Conservation (phyloP, 1,140 invertebrate genomes). For the Drosophila sechellia region DNA sequence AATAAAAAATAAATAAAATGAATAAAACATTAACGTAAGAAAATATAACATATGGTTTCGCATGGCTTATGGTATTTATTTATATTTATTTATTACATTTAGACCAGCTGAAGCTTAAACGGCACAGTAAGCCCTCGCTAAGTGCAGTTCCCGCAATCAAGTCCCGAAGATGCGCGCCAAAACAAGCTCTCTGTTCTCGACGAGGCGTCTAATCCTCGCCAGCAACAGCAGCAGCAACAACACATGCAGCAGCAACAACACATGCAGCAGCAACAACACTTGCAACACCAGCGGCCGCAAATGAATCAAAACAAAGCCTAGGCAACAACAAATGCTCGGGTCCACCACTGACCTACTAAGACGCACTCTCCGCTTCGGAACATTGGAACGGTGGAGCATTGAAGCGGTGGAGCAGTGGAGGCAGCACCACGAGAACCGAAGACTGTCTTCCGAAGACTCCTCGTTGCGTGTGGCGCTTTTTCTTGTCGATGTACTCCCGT, state of each 20-base stretch:
- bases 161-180: conserved; percentile 50
- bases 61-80: neutral
- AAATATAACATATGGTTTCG: too few species aligned
- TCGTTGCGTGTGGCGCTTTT: conserved; percentile 73
- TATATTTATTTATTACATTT: too few species aligned
- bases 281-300: conserved; percentile 35
- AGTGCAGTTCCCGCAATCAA: conserved; percentile 27
- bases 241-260: neutral
- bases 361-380: conserved; percentile 37
- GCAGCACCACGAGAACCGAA: neutral
- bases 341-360: conserved; percentile 84
- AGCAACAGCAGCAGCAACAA: conserved; percentile 17
- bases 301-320: conserved; percentile 65
- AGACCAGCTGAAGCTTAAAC: neutral
- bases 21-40: too few species aligned
- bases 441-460: conserved; percentile 23
- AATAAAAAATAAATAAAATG: too few species aligned
- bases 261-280: neutral
- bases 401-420: neutral
- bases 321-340: conserved; percentile 62
- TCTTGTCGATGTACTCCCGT: conserved; percentile 30
- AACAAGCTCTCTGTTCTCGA: conserved; percentile 51
- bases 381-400: neutral
- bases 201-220: conserved; percentile 37
- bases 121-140: conserved; percentile 13